A percentile compares a stretch with the other conserved stretches of the same genome.
Evolutionary conservation across 2,888 invertebrate genomes (phyloP).

Genomic region (Drosophila neoperkinsi): DNA sequence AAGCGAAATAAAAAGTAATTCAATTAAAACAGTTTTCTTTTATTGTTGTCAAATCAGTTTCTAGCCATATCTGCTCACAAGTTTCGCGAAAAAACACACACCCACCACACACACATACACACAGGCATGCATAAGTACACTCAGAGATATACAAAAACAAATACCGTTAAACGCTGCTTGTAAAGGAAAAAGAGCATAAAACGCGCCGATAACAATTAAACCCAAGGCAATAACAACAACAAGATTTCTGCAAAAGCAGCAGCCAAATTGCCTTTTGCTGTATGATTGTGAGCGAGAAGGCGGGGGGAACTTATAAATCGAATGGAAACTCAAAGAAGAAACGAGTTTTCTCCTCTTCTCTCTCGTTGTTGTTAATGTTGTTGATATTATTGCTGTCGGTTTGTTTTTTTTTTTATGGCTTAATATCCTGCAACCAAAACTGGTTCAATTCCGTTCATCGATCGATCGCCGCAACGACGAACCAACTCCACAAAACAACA

Average conservation of each 20-base stretch:
- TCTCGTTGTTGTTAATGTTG: conserved; percentile 13
- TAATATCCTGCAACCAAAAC: conserved; percentile 75
- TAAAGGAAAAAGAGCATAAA: conserved; percentile 57
- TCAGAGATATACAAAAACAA: conserved; percentile 10
- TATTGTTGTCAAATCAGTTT: conserved; percentile 2
- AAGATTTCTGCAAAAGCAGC: conserved; percentile 34
- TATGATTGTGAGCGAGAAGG: not conserved
- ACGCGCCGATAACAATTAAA: conserved; percentile 72
- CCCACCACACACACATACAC: conserved; percentile 9
- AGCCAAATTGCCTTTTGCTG: conserved; percentile 24
- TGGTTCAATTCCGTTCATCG: conserved; percentile 66
- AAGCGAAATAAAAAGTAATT: not conserved
- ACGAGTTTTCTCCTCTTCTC: conserved; percentile 52
- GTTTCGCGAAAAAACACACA: not conserved
- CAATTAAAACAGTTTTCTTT: not conserved
- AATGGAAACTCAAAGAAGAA: conserved; percentile 45
- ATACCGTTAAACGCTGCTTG: conserved; percentile 59
- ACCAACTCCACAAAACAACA: not conserved
- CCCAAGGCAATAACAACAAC: conserved; percentile 47
- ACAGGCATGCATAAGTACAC: not conserved
- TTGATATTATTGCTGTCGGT: conserved; percentile 25
- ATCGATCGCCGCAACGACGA: conserved; percentile 44
- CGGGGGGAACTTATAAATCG: conserved; percentile 13
- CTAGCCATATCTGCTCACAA: conserved; percentile 2
- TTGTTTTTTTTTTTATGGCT: conserved; percentile 65